Base-by-base conservation (phyloP, 2,113 vertebrate species). In the Pedetes capensis region DNA sequence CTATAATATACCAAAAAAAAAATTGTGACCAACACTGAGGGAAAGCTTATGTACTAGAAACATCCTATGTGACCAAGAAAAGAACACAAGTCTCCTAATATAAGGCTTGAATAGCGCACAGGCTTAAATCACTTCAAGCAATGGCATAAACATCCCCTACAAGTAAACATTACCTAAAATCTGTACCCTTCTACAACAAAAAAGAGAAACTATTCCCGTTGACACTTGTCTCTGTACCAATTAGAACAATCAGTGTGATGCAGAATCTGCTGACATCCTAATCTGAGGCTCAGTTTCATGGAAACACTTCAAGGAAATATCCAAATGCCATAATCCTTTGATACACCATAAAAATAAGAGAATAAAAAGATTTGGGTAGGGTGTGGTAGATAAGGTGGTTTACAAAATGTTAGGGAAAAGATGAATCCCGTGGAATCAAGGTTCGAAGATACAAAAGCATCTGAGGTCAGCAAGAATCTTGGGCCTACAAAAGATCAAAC, bases 361-460 rank as follows among this genome's bases (percentile, higher is more conserved):
- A 87, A 91, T 83, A 59, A 55, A 85, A 87, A 92, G 64, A 79
- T 87, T 63, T 87, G n/a, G 47, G 61, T n/a, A 94, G 23, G 18
- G 44, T 92, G 37, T 82, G 27, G n/a, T 64, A 87, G 69, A 69
- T 78, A 71, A 83, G 61, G 25, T 51, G 78, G 75, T 91, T 96
- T 84, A 78, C 49, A 96, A 74, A 94, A 94, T 89, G 53, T 61
- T 39, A 79, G 72, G 53, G 34, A 91, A 95, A 80, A 66, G n/a
- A 88, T 66, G 37, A 80, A 76, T 93, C n/a, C 69, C 44, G 86
- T 69, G 78, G 29, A 89, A 94, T 91, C 66, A 64, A 72, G 78
- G 63, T 89, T 53, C 80, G 68, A 53, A 93, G 51, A 81, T 72
- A 49, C n/a, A 95, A 94, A 96, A 84, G 59, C 91, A 91, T 85